Base-by-base conservation (phyloP, 1,140 invertebrate species). In the Lasioglossum baleicum region DNA sequence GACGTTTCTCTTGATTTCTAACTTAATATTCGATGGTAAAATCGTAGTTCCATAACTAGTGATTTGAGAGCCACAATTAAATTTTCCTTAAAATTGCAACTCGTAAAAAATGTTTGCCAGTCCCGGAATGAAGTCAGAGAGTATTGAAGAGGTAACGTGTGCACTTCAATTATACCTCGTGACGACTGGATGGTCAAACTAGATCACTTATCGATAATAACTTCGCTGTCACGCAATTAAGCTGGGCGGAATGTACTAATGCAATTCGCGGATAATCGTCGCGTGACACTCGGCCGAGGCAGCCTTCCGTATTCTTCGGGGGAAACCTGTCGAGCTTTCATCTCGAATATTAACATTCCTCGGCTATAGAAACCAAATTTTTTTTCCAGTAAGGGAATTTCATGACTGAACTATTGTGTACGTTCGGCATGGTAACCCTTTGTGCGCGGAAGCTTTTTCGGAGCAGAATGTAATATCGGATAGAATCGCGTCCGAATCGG, bases 311-410 rank as follows among this genome's bases (percentile, higher is more conserved):
- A 67, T 67, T 48, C 40, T 42, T 8, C 15, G 2, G 53, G 42
- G 67, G 61, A 48, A 48, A 42, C 56, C 10, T n/a, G 67, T n/a
- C 20, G 3, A 35, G 70, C 60, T 79, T 73, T 73, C 63, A 79
- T 79, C 76, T 79, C 70, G 64, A 79, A 72, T 79, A 79, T 79
- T 79, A 79, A 79, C 76, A 35, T 65, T 56, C 68, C 13, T 8
- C 53, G 31, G 69, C 61, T 72, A 61, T 64, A 60, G 35, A 79
- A 79, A 65, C 48, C 1, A 40, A 66, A 58, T 66, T 73, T 79
- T 67, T 66, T 67, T 66, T 66, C 42, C 40, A 26, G 56, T 67
- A 67, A 67, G 42, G 15, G 61, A 79, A 79, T 73, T 79, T 79
- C 35, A 73, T 44, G 69, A 63, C 76, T 51, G 67, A 79, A 26